These are phyloP conservation scores for Mercenaria mercenaria DNA, from an alignment of 1,140 invertebrate species.

Conservation along the genomic window DNA sequence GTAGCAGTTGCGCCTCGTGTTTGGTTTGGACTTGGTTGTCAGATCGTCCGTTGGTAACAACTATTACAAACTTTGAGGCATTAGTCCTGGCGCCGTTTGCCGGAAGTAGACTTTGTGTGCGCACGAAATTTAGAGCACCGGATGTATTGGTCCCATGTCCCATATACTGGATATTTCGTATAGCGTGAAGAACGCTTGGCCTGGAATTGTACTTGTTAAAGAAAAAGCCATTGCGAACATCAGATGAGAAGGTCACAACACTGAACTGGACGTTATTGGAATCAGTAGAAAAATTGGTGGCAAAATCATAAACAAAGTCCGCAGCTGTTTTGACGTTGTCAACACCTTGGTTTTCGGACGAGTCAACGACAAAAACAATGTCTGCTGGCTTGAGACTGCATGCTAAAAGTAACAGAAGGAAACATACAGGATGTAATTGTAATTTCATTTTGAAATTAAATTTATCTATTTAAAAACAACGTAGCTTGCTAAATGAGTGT, in stretches of 20 bases:
- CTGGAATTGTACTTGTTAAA: conserved; percentile 59
- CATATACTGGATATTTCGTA: conserved; percentile 57
- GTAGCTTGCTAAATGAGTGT: too few species aligned
- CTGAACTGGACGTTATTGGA: conserved; percentile 63
- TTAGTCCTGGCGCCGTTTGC: conserved; percentile 51
- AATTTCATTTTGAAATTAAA: too few species aligned
- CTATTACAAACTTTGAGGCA: conserved; percentile 49
- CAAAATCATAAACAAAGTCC: conserved; percentile 69
- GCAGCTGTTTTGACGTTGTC: conserved; percentile 63
- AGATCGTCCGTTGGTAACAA: conserved; percentile 67
- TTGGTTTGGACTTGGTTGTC: conserved; percentile 28
- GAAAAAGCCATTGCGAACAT: conserved; percentile 38
- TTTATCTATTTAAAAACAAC: too few species aligned
- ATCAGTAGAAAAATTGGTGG: conserved; percentile 66
- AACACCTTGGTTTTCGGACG: conserved; percentile 66
- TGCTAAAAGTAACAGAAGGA: too few species aligned
- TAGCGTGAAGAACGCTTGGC: conserved; percentile 30
- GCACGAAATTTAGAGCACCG: conserved; percentile 20
- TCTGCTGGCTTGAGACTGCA: conserved; percentile 70
- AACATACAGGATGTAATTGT: too few species aligned
- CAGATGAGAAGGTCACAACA: conserved; percentile 60
- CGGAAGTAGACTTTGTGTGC: conserved; percentile 24
- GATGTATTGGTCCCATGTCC: conserved; percentile 53
- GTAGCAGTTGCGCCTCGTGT: conserved; percentile 39
- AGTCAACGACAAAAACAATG: conserved; percentile 74